These are phyloP conservation scores for Petrolisthes manimaculis DNA, from an alignment of 2,888 invertebrate genomes.

Conservation along the genomic window DNA sequence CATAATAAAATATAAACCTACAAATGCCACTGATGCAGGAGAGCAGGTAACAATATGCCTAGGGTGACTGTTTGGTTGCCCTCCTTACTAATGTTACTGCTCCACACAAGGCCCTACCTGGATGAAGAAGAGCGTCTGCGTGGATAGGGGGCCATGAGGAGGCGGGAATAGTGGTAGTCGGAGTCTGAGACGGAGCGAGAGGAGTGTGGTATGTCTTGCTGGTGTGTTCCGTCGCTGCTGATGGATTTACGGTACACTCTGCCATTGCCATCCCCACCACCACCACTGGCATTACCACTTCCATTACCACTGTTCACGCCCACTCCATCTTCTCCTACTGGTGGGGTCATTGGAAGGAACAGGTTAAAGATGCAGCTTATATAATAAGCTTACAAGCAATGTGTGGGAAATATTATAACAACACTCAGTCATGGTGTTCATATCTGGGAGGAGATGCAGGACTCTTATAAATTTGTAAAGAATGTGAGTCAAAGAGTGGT, in stretches of 20 bases:
- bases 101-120: conserved; percentile 64
- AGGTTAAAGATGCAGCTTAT: background rate
- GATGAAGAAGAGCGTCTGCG: conserved; percentile 70
- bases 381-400: too few species aligned
- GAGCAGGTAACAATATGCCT: too few species aligned
- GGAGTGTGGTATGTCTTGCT: conserved; percentile 38
- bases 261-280: conserved; percentile 22
- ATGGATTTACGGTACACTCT: conserved; percentile 49
- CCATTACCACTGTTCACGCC: background rate
- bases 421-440: too few species aligned
- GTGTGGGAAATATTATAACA: too few species aligned
- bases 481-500: too few species aligned
- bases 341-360: background rate
- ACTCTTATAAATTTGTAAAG: too few species aligned
- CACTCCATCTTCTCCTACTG: background rate
- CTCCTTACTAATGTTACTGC: too few species aligned
- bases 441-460: too few species aligned
- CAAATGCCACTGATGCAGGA: too few species aligned
- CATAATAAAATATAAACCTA: too few species aligned
- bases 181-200: conserved; percentile 51
- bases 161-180: conserved; percentile 62
- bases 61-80: too few species aligned
- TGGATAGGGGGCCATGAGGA: conserved; percentile 68
- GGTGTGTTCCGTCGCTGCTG: conserved; percentile 47
- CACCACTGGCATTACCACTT: background rate